A percentile compares a stretch with the other conserved stretches of the same genome.
Evolutionary conservation across 2,113 vertebrate species (phyloP).

Genomic region (Donacobius atricapilla): DNA sequence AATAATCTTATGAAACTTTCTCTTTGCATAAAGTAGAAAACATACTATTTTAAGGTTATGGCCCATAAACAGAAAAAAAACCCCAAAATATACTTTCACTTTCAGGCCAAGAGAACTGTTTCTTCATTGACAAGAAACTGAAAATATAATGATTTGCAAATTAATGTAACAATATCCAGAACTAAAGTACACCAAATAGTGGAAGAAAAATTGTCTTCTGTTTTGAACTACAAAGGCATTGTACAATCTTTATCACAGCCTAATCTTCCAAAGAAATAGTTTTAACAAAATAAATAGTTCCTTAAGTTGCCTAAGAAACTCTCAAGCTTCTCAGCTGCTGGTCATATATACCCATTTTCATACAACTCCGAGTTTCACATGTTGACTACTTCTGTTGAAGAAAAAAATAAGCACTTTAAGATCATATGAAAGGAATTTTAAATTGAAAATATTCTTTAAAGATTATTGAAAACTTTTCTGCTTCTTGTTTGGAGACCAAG

Average conservation of each 20-base stretch:
- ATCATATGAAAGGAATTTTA: background rate
- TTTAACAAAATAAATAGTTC: background rate
- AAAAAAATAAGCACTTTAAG: background rate
- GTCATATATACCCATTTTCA: background rate
- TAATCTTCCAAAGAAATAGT: background rate
- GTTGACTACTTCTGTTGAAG: background rate
- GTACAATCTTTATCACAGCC: background rate
- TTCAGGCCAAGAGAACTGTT: background rate
- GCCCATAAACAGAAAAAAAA: background rate
- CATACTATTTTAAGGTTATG: background rate
- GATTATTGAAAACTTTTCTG: background rate
- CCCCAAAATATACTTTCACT: background rate
- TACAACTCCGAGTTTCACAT: fast-evolving
- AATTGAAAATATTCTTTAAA: background rate
- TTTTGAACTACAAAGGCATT: background rate
- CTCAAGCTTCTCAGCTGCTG: background rate
- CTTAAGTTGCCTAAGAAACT: background rate
- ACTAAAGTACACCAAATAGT: background rate
- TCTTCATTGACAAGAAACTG: background rate
- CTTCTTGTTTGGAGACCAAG: background rate
- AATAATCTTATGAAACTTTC: background rate
- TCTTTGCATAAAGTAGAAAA: background rate
- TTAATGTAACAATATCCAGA: background rate
- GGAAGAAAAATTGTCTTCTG: background rate
- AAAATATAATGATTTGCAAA: background rate